phyloP scores from a whole-genome alignment of 2,888 invertebrate species.

The Meloe dianella region DNA sequence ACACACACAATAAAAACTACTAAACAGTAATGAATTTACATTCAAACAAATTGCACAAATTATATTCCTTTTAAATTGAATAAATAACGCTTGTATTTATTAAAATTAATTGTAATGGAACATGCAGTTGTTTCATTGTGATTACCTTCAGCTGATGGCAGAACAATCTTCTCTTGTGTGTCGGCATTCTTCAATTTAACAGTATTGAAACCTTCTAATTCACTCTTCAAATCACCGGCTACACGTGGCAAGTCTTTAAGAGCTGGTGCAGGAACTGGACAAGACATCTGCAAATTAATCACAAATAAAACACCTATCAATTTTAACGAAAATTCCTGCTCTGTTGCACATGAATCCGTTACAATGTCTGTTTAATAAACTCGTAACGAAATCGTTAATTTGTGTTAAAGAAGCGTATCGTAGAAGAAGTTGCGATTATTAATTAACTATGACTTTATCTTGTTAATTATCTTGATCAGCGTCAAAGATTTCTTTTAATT shows the following conservation, averaged over 20 bases:
- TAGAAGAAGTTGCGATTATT: constrained; percentile 15
- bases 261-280: constrained; percentile 64
- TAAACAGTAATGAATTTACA: not conserved
- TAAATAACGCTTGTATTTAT: too few relatives aligned
- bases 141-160: constrained; percentile 93
- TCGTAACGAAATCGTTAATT: constrained; percentile 26
- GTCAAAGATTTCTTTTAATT: not conserved
- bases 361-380: constrained; percentile 24
- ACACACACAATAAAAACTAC: too few relatives aligned
- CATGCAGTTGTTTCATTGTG: too few relatives aligned
- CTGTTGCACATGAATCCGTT: constrained; percentile 22
- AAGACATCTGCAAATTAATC: constrained; percentile 59
- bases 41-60: too few relatives aligned
- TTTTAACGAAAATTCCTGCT: constrained; percentile 18
- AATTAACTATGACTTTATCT: constrained; percentile 14
- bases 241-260: constrained; percentile 92
- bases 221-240: constrained; percentile 85
- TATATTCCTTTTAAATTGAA: too few relatives aligned
- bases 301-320: too few relatives aligned
- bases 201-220: constrained; percentile 90
- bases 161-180: constrained; percentile 88
- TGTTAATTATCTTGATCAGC: constrained; percentile 18
- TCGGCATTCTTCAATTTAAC: constrained; percentile 86
- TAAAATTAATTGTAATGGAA: too few relatives aligned
- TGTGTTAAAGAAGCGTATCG: constrained; percentile 25